A percentile compares a stretch with the other conserved stretches of the same genome.
These are phyloP conservation scores for Calidris pygmaea DNA, from an alignment of 2,113 vertebrate species.

Conservation along the genomic window DNA sequence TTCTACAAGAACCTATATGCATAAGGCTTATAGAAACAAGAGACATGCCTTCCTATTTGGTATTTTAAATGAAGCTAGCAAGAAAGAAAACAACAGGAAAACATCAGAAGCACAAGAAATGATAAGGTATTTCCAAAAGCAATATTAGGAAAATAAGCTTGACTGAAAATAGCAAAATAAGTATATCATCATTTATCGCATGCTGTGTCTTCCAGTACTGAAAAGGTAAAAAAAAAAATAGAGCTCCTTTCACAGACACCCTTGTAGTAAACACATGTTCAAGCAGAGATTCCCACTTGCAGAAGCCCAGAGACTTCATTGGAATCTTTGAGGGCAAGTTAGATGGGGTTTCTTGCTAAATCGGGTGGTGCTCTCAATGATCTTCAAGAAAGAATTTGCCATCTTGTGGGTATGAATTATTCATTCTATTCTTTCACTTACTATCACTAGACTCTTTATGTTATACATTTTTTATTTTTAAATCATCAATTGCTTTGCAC, in stretches of 20 bases:
- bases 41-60: background rate
- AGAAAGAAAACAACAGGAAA: background rate
- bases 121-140: background rate
- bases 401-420: background rate
- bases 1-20: background rate
- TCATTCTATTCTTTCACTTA: background rate
- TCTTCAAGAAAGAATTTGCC: background rate
- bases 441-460: background rate
- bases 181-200: rapidly evolving
- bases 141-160: background rate
- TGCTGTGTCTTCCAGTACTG: background rate
- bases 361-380: background rate
- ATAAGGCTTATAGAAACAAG: background rate
- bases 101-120: background rate
- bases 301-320: background rate
- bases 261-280: background rate
- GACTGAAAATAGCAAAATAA: background rate
- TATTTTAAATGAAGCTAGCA: background rate
- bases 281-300: background rate
- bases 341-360: background rate
- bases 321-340: background rate
- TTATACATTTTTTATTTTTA: background rate
- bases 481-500: background rate
- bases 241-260: background rate
- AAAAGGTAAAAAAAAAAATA: background rate